Evolutionary conservation across 2,113 vertebrate species (phyloP).

Genomic region (Lipotes vexillifer): DNA sequence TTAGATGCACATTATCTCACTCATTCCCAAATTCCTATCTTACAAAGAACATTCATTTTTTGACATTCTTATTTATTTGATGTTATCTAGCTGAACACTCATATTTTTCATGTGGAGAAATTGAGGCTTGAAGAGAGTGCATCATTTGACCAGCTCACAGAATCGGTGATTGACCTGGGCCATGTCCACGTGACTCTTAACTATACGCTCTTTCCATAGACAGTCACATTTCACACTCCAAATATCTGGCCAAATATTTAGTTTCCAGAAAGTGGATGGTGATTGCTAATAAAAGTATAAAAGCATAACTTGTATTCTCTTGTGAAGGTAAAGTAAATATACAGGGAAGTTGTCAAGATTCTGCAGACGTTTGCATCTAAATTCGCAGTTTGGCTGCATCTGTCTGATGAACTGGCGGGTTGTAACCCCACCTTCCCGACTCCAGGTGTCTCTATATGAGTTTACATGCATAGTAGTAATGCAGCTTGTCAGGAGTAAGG

Average conservation of each 20-base stretch:
- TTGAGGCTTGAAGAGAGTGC: neutral
- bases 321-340: neutral
- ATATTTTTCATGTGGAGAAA: neutral
- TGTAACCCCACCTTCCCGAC: neutral
- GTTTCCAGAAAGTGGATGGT: neutral
- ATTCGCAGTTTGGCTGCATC: neutral
- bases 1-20: neutral
- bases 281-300: neutral
- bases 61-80: neutral
- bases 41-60: neutral
- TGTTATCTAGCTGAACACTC: neutral
- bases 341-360: neutral
- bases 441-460: neutral
- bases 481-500: neutral
- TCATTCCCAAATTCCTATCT: neutral
- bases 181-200: fast-evolving
- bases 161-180: fast-evolving
- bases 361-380: neutral
- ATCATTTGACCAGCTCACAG: neutral
- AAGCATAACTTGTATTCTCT: neutral
- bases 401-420: neutral
- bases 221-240: neutral
- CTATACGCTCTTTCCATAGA: neutral
- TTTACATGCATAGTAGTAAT: neutral
- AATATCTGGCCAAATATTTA: neutral